These are phyloP conservation scores for Megaceryle maxima DNA, from an alignment of 2,113 vertebrate genomes.

Conservation along the genomic window DNA sequence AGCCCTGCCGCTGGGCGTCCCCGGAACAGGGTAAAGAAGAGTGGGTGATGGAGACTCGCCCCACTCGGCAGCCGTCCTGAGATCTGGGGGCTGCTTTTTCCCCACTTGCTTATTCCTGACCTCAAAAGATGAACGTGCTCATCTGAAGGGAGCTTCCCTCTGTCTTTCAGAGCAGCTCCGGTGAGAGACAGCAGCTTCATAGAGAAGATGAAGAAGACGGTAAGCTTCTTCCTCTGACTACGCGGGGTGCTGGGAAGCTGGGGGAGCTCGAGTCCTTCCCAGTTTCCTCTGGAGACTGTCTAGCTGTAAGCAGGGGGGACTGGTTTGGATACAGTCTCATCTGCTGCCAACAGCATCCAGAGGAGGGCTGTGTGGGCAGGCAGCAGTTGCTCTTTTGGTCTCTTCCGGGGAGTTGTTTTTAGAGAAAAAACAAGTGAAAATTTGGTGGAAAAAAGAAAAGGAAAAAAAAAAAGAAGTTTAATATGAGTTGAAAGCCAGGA, in stretches of 20 bases:
- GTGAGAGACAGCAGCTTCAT: conserved; percentile 91
- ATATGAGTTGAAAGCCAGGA: neutral
- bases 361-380: neutral
- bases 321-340: neutral
- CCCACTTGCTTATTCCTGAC: neutral
- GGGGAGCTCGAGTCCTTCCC: neutral
- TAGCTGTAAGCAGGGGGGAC: neutral
- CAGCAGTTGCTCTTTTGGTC: neutral
- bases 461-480: neutral
- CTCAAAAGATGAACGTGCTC: neutral
- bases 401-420: neutral
- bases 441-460: neutral
- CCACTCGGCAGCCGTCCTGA: neutral
- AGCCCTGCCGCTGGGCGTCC: neutral
- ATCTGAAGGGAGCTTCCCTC: neutral
- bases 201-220: conserved; percentile 99
- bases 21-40: neutral
- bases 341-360: neutral
- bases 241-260: neutral
- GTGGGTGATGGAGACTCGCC: neutral
- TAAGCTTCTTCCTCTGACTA: conserved; percentile 65
- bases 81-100: neutral
- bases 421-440: neutral
- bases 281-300: neutral
- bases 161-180: conserved; percentile 76